Conservation (phyloP, 2,113 vertebrate species). For the Otolemur garnettii region DNA sequence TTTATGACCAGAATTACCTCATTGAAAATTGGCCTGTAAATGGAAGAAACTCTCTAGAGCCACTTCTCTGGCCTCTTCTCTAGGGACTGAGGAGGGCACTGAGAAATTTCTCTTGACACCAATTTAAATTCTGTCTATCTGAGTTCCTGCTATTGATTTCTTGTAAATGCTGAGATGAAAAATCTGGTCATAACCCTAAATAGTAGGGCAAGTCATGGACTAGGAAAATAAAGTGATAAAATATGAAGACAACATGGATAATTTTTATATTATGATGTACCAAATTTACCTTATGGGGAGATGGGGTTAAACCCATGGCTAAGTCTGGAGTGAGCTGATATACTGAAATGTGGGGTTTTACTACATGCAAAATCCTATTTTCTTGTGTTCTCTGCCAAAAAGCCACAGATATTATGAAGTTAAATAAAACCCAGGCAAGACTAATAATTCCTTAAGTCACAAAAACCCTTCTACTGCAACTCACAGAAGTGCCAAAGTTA, state of each 20-base stretch:
- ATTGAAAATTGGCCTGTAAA: slow-evolving; percentile 64
- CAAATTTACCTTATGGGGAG: neutral
- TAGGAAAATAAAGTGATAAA: slow-evolving; percentile 66
- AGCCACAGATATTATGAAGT: neutral
- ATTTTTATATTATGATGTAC: neutral
- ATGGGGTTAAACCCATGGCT: neutral
- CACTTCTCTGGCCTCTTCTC: neutral
- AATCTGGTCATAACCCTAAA: slow-evolving; percentile 54
- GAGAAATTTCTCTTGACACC: slow-evolving; percentile 69
- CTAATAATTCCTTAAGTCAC: neutral
- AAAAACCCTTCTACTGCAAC: neutral
- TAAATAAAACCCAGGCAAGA: neutral
- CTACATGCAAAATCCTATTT: neutral
- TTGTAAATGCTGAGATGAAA: slow-evolving; percentile 71
- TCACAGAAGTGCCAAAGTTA: neutral
- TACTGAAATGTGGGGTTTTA: neutral
- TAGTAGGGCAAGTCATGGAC: neutral
- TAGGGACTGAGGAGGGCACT: neutral
- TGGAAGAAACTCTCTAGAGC: slow-evolving; percentile 59
- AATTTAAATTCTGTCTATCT: slow-evolving; percentile 76
- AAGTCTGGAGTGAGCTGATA: neutral
- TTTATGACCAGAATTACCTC: slow-evolving; percentile 71
- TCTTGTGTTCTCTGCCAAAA: neutral
- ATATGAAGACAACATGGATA: slow-evolving; percentile 24
- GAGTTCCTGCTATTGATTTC: slow-evolving; percentile 82